phyloP scores from a whole-genome alignment of 2,888 invertebrate species.

The Sialis fuliginosa region DNA sequence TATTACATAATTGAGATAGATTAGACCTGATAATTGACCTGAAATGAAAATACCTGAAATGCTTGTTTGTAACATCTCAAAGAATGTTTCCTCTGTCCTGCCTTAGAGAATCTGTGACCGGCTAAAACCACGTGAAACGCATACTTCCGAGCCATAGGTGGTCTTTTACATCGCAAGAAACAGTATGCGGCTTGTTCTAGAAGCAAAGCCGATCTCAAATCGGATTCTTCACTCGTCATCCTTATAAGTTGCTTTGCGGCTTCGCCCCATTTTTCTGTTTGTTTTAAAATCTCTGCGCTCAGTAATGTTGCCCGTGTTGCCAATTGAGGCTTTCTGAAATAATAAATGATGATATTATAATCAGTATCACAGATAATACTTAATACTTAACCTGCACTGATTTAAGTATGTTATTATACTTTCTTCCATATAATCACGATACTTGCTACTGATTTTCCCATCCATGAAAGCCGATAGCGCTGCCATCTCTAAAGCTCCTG shows the following conservation, averaged over 20 bases:
- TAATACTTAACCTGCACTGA: slow-evolving; percentile 57
- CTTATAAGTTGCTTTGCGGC: slow-evolving; percentile 90
- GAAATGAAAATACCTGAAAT: slow-evolving; percentile 44
- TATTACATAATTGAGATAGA: too few relatives aligned
- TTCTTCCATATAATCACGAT: slow-evolving; percentile 84
- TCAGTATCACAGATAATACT: too few relatives aligned
- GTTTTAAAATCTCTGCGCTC: slow-evolving; percentile 73
- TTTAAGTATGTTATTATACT: slow-evolving; percentile 82
- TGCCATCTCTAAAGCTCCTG: slow-evolving; percentile 94
- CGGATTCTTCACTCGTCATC: slow-evolving; percentile 96
- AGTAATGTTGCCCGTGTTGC: slow-evolving; percentile 83
- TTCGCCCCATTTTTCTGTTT: slow-evolving; percentile 63
- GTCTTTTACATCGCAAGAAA: slow-evolving; percentile 49
- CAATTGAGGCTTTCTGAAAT: slow-evolving; percentile 66
- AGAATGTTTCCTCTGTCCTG: slow-evolving; percentile 82
- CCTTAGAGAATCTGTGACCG: slow-evolving; percentile 87
- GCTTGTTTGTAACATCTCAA: slow-evolving; percentile 85
- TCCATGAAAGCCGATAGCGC: slow-evolving; percentile 82
- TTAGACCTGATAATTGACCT: too few relatives aligned
- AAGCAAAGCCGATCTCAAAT: slow-evolving; percentile 80
- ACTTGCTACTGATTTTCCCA: slow-evolving; percentile 58
- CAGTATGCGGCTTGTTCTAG: slow-evolving; percentile 92
- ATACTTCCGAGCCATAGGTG: slow-evolving; percentile 74
- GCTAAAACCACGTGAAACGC: slow-evolving; percentile 94
- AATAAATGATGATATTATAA: not conserved